phyloP scores from a whole-genome alignment of 2,888 invertebrate species.

The Lottia gigantea region DNA sequence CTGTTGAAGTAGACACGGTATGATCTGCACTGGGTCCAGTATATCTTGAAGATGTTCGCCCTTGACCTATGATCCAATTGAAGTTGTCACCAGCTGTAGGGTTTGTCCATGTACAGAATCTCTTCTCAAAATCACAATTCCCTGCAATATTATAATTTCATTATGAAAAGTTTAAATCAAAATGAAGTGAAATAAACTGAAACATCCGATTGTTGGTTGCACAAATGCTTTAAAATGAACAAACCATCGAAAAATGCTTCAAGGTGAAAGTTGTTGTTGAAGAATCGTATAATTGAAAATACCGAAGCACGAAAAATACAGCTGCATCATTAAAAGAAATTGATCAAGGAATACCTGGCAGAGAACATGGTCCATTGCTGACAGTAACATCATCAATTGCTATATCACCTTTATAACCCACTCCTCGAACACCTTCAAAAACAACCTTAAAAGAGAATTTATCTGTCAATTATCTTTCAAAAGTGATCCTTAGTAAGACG shows the following conservation, averaged over 20 bases:
- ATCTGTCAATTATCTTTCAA: no score
- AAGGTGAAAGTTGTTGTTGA: no score
- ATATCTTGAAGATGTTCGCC: constrained; percentile 38
- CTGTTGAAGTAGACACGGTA: constrained; percentile 41
- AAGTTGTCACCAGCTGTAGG: constrained; percentile 47
- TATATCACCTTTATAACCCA: constrained; percentile 47
- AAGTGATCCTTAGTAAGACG: no score
- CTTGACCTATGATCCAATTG: constrained; percentile 57
- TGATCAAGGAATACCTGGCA: constrained; percentile 34
- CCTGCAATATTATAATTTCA: constrained; percentile 29
- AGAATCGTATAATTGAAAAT: no score
- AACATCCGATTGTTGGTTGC: no score
- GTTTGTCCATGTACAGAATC: constrained; percentile 55
- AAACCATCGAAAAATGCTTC: no score
- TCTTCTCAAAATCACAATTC: constrained; percentile 60
- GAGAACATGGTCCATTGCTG: constrained; percentile 41
- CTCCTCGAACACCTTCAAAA: constrained; percentile 50
- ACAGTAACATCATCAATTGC: constrained; percentile 57
- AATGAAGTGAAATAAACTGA: no score
- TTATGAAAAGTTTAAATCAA: no score
- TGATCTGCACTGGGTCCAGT: constrained; percentile 55
- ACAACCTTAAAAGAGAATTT: constrained; percentile 40
- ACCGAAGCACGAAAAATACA: no score
- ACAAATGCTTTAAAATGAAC: no score
- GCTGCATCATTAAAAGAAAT: background rate